Evolutionary conservation across 2,797 vertebrate genomes (phyloP).

Genomic region (Platyrinchus mystaceus): DNA sequence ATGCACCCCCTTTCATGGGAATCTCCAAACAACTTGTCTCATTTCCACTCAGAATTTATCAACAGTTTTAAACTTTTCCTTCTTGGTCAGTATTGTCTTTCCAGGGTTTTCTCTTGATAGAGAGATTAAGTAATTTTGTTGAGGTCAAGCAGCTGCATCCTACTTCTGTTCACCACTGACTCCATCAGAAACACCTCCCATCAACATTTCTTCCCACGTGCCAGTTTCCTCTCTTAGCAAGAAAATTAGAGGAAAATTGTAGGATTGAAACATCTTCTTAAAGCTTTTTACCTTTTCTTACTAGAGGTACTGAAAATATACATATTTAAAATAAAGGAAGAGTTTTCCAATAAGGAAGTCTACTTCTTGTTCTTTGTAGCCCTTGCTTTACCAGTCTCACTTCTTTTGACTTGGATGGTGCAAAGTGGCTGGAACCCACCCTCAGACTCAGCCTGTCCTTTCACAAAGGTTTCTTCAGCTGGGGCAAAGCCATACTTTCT

Average conservation of each 20-base stretch:
- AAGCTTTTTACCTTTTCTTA: background rate
- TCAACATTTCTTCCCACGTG: background rate
- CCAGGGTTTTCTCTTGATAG: background rate
- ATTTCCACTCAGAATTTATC: background rate
- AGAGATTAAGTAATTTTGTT: background rate
- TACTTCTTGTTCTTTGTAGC: background rate
- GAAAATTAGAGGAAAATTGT: background rate
- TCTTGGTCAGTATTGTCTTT: background rate
- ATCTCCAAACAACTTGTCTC: background rate
- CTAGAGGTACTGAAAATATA: background rate
- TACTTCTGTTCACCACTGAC: background rate
- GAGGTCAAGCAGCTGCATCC: background rate
- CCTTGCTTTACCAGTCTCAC: background rate
- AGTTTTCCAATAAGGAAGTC: background rate
- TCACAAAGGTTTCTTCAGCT: fast-evolving
- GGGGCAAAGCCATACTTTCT: background rate
- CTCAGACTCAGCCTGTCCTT: background rate
- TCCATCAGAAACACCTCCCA: background rate
- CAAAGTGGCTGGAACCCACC: background rate
- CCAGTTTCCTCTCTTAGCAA: background rate
- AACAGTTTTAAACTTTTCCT: background rate
- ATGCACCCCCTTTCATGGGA: fast-evolving
- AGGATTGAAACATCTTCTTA: background rate
- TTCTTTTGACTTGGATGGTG: background rate
- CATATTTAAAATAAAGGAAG: background rate